Conservation (phyloP, 2,797 vertebrate species). For the Melanotaenia parkinsoni region DNA sequence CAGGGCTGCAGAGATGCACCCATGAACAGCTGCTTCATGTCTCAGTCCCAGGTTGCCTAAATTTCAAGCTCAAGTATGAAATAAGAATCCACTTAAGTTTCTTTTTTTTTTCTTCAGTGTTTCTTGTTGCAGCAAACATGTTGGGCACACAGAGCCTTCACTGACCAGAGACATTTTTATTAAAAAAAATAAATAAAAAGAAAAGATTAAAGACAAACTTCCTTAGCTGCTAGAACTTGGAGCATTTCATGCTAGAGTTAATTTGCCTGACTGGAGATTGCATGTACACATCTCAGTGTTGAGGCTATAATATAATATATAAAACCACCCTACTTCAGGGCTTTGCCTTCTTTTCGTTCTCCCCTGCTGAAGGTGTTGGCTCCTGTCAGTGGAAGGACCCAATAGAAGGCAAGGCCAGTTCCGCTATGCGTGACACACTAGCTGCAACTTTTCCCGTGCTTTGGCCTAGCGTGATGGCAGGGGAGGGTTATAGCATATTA, state of each 20-base stretch:
- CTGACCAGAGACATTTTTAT: background rate
- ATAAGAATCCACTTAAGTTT: background rate
- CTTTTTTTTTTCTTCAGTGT: background rate
- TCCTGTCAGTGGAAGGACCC: slow-evolving; percentile 45
- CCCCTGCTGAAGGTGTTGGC: slow-evolving; percentile 18
- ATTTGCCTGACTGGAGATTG: background rate
- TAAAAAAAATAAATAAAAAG: background rate
- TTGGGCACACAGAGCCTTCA: background rate
- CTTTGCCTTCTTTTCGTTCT: slow-evolving; percentile 44
- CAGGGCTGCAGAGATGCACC: background rate
- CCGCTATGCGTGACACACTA: slow-evolving; percentile 60
- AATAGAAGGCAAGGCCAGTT: slow-evolving; percentile 68
- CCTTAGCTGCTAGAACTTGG: too few relatives aligned
- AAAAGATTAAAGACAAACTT: background rate
- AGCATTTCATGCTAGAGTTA: background rate
- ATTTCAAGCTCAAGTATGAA: background rate
- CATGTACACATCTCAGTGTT: background rate
- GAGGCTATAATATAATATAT: too few relatives aligned
- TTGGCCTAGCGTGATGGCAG: slow-evolving; percentile 36
- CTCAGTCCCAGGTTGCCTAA: background rate
- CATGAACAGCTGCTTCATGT: background rate
- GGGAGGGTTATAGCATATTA: slow-evolving; percentile 51
- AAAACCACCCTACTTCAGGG: slow-evolving; percentile 4
- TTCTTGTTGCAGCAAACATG: background rate
- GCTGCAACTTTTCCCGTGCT: slow-evolving; percentile 39